Percentiles rank a stretch among this genome's conserved stretches.
These are phyloP conservation scores for Lasiommata megera DNA, from an alignment of 2,888 invertebrate species.

Conservation along the genomic window DNA sequence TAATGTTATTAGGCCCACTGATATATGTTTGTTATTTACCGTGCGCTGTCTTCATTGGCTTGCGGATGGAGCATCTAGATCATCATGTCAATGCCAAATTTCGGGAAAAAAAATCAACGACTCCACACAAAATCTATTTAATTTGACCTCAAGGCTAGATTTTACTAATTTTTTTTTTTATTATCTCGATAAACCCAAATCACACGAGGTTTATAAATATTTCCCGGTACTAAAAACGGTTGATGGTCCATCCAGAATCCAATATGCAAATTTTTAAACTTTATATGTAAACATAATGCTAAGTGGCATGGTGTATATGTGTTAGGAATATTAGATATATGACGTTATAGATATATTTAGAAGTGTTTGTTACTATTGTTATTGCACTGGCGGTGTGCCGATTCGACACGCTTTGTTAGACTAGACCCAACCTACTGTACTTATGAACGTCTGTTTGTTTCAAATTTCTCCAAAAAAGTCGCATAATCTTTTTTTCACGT, in stretches of 20 bases:
- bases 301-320: slow-evolving; percentile 73
- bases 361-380: slow-evolving; percentile 28
- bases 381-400: slow-evolving; percentile 39
- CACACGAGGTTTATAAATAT: too few species aligned
- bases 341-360: slow-evolving; percentile 27
- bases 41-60: slow-evolving; percentile 31
- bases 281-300: slow-evolving; percentile 33
- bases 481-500: slow-evolving; percentile 14
- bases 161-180: too few species aligned
- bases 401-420: slow-evolving; percentile 38
- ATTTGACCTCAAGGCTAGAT: too few species aligned
- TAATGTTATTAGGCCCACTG: slow-evolving; percentile 58
- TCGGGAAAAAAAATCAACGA: neutral
- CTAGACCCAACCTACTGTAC: slow-evolving; percentile 31
- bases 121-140: neutral
- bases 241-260: slow-evolving; percentile 30
- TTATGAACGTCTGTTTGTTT: slow-evolving; percentile 27
- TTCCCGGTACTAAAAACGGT: too few species aligned
- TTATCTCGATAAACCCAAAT: too few species aligned
- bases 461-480: slow-evolving; percentile 21
- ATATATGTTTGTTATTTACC: slow-evolving; percentile 47
- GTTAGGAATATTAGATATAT: slow-evolving; percentile 47
- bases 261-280: slow-evolving; percentile 31
- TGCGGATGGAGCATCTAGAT: slow-evolving; percentile 30
- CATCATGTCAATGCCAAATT: neutral